These are phyloP conservation scores for Drosophila fungiperda DNA, from an alignment of 2,888 invertebrate genomes.

Conservation along the genomic window DNA sequence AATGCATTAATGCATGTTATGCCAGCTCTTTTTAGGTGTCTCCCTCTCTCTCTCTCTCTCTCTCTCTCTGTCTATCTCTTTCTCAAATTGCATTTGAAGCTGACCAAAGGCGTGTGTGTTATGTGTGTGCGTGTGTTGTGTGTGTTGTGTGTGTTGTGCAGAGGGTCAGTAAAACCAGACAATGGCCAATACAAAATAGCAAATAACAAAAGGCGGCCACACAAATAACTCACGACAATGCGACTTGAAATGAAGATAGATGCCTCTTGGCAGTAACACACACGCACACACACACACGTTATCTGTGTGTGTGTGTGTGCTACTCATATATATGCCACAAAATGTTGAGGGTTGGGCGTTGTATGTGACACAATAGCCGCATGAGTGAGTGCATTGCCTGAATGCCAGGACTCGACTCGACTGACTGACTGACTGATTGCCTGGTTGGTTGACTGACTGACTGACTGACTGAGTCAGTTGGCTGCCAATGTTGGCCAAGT, in stretches of 20 bases:
- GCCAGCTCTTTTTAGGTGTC: background rate
- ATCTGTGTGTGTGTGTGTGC: background rate
- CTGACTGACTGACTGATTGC: constrained; percentile 26
- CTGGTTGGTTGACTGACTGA: background rate
- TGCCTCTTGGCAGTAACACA: constrained; percentile 23
- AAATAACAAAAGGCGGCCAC: constrained; percentile 61
- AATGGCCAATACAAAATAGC: constrained; percentile 57
- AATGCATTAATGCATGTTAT: constrained; percentile 50
- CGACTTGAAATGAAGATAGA: constrained; percentile 67
- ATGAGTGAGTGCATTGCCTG: constrained; percentile 71
- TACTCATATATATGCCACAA: constrained; percentile 23
- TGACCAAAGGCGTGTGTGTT: constrained; percentile 13
- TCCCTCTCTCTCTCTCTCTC: background rate
- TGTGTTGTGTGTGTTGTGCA: constrained; percentile 1
- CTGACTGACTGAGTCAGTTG: background rate
- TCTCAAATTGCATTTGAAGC: constrained; percentile 36
- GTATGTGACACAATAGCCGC: constrained; percentile 68
- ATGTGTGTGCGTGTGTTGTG: constrained; percentile 9
- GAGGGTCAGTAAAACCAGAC: constrained; percentile 34
- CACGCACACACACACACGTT: background rate
- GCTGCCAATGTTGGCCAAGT: constrained; percentile 34
- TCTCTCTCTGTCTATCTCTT: background rate
- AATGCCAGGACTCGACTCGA: constrained; percentile 30
- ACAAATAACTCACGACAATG: constrained; percentile 79
- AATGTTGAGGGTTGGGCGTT: background rate